Evolutionary conservation across 2,888 invertebrate genomes (phyloP).

Genomic region (Drosophila kambysellisi): DNA sequence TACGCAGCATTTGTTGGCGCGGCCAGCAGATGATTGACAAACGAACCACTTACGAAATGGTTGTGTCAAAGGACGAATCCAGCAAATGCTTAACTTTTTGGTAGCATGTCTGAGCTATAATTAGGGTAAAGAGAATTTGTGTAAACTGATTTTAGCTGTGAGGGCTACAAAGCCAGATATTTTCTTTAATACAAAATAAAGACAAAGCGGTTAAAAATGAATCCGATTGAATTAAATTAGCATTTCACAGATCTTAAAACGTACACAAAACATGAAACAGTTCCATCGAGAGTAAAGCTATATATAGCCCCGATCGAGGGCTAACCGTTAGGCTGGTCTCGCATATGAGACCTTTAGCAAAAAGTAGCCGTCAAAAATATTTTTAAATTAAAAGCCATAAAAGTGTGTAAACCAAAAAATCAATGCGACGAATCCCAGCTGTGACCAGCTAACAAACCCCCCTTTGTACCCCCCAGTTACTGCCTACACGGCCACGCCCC

Average conservation of each 20-base stretch:
- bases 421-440: constrained; percentile 59
- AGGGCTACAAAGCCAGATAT: background rate
- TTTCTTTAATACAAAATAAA: background rate
- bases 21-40: constrained; percentile 2
- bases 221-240: background rate
- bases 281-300: constrained; percentile 16
- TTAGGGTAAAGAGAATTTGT: background rate
- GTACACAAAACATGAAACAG: background rate
- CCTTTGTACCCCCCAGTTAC: background rate
- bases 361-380: constrained; percentile 61
- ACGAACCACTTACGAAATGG: background rate
- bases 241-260: background rate
- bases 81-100: background rate
- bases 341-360: constrained; percentile 24
- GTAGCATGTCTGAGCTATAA: background rate
- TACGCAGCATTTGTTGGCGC: constrained; percentile 1
- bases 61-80: background rate
- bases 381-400: constrained; percentile 69
- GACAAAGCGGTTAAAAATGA: background rate
- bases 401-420: constrained; percentile 63
- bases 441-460: constrained; percentile 23
- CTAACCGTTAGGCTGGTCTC: constrained; percentile 4
- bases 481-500: constrained; percentile 18
- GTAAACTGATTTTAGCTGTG: background rate
- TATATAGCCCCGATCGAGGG: constrained; percentile 38